A percentile compares a stretch with the other conserved stretches of the same genome.
Evolutionary conservation across 1,140 invertebrate genomes (phyloP).

Genomic region (Conus ventricosus): DNA sequence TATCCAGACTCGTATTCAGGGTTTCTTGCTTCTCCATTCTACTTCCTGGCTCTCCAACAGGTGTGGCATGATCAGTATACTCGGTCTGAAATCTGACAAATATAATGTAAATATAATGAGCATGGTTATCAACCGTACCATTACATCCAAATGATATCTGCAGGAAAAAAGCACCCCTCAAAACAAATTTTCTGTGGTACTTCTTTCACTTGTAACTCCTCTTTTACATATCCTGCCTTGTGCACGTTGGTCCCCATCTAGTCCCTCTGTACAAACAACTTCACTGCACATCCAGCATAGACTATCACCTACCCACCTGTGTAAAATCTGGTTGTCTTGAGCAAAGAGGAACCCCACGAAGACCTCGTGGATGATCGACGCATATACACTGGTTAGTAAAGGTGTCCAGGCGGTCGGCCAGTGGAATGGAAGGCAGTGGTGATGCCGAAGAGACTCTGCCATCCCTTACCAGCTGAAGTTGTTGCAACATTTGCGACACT

Average conservation of each 20-base stretch:
- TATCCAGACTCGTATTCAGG: neutral
- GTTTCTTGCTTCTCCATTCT: constrained; percentile 19
- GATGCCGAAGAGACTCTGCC: neutral
- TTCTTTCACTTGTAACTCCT: no score
- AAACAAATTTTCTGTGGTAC: no score
- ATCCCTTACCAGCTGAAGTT: neutral
- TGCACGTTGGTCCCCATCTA: no score
- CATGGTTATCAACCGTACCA: no score
- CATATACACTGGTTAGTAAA: constrained; percentile 6
- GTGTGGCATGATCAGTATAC: constrained; percentile 38
- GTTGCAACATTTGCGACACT: constrained; percentile 29
- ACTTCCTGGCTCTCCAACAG: constrained; percentile 30
- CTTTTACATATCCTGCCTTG: no score
- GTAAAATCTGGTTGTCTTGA: neutral
- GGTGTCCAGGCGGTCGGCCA: constrained; percentile 9
- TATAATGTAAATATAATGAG: neutral
- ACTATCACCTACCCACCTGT: constrained; percentile 14
- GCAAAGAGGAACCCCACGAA: constrained; percentile 37
- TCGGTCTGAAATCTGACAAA: constrained; percentile 41
- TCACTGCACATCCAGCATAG: no score
- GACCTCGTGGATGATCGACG: constrained; percentile 32
- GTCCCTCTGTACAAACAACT: no score
- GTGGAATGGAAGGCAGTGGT: constrained; percentile 5
- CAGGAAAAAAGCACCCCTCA: no score
- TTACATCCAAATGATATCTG: no score